Evolutionary conservation across 2,113 vertebrate genomes (phyloP), one percentile per base, ranked within the genome.

Genomic region (Psammodynastes pulverulentus): DNA sequence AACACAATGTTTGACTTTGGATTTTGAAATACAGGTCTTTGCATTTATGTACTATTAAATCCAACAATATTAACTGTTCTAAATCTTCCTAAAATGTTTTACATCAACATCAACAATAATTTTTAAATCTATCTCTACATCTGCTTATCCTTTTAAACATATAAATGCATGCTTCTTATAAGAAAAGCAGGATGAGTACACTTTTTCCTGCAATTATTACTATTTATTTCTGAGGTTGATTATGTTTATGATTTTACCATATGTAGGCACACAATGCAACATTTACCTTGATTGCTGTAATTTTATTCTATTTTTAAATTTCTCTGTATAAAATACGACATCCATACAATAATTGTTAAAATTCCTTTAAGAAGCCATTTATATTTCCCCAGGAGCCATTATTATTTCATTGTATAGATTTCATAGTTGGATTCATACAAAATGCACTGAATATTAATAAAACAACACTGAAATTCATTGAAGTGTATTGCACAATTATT

Each of bases 391-490:
- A 49, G 58, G 54, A 87, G 23, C 58, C 34, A 88, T 92, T 92
- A 88, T 86, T 88, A 87, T 15, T 62, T 29, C 48, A 87, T 49
- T 72, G 56, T 86, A 79, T 72, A 72, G 86, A 62, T 92, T 72
- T 85, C 48, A 87, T 17, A 19, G 24, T 87, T 79, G 34, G 34
- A 21, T 88, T 88, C 34, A 45, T 87, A 29, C 24, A 72, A 87
- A 92, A 92, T 39, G 72, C 45, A 9, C 26, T 12, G 58, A 92
- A 34, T 9, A 39, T 87, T 92, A 92, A 92, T 92, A 88, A 86
- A 92, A 72, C 54, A 87, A 86, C 34, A 92, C 48, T 72, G 56
- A 92, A 88, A 88, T 53, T 39, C 58, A 91, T 43, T 72, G 90
- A 91, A 91, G 84, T 86, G 45, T 51, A 49, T 72, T 72, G 58